Conservation (phyloP, 1,140 invertebrate genomes). For the Meteorus sp. region DNA sequence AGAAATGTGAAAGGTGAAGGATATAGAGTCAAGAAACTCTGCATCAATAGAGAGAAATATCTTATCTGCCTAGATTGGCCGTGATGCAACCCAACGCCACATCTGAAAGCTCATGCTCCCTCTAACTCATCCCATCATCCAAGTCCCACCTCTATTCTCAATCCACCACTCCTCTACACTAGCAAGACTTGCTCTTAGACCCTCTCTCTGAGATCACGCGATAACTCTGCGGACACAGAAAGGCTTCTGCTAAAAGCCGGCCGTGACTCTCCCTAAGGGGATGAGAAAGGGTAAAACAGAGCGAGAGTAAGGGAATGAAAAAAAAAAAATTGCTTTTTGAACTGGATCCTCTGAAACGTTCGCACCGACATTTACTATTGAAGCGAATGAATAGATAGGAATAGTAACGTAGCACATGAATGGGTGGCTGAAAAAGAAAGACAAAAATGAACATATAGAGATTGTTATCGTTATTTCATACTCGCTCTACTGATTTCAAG, state of each 20-base stretch:
- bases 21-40: not conserved
- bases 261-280: constrained; percentile 26
- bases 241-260: constrained; percentile 49
- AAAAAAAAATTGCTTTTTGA: not conserved
- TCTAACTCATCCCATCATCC: too few species aligned
- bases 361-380: not conserved
- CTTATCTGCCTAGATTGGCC: constrained; percentile 12
- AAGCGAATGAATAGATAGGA: too few species aligned
- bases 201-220: constrained; percentile 45
- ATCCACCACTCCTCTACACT: not conserved
- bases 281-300: constrained; percentile 26
- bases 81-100: constrained; percentile 10
- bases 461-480: too few species aligned
- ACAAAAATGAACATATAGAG: too few species aligned
- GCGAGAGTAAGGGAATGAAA: constrained; percentile 22
- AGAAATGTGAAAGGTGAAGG: not conserved
- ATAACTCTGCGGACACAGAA: constrained; percentile 51
- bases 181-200: not conserved
- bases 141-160: not conserved
- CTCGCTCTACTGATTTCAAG: too few species aligned
- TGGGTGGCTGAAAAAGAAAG: too few species aligned
- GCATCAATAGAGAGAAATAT: constrained; percentile 8
- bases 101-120: constrained; percentile 7
- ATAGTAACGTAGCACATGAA: too few species aligned
- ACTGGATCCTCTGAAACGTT: not conserved